phyloP scores from a whole-genome alignment of 2,797 vertebrate species.

The Malacoraja senta region DNA sequence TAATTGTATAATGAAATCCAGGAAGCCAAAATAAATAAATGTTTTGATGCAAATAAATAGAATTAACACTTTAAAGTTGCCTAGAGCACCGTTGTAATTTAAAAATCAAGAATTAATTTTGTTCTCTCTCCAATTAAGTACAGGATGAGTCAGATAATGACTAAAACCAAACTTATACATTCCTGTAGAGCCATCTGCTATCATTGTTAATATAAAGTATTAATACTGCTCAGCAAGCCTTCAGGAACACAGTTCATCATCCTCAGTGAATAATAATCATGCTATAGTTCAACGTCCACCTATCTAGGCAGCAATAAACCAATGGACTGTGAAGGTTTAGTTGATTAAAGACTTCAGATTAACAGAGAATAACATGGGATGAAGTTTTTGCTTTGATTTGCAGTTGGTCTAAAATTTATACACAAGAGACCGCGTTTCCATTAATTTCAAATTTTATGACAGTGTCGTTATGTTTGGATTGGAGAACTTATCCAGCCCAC shows the following conservation, averaged over 20 bases:
- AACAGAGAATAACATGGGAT: too few species aligned
- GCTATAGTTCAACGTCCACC: too few species aligned
- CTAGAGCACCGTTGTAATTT: background rate
- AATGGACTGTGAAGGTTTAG: background rate
- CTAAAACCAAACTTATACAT: background rate
- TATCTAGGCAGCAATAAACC: background rate
- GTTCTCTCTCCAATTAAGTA: background rate
- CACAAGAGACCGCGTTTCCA: too few species aligned
- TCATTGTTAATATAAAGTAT: background rate
- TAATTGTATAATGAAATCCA: slow-evolving; percentile 32
- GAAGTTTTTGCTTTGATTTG: background rate
- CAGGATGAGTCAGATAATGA: background rate
- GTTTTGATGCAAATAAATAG: slow-evolving; percentile 9
- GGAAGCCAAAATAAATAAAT: slow-evolving; percentile 10
- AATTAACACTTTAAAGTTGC: background rate
- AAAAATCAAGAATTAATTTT: background rate
- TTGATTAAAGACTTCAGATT: too few species aligned
- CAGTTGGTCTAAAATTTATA: background rate
- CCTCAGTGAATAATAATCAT: too few species aligned
- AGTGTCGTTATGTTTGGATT: too few species aligned
- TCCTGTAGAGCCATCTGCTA: background rate
- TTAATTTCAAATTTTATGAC: too few species aligned
- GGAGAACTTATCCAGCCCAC: too few species aligned
- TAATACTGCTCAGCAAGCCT: too few species aligned
- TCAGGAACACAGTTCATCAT: too few species aligned